phyloP scores from a whole-genome alignment of 1,140 invertebrate genomes.

The Bombus fervidus region DNA sequence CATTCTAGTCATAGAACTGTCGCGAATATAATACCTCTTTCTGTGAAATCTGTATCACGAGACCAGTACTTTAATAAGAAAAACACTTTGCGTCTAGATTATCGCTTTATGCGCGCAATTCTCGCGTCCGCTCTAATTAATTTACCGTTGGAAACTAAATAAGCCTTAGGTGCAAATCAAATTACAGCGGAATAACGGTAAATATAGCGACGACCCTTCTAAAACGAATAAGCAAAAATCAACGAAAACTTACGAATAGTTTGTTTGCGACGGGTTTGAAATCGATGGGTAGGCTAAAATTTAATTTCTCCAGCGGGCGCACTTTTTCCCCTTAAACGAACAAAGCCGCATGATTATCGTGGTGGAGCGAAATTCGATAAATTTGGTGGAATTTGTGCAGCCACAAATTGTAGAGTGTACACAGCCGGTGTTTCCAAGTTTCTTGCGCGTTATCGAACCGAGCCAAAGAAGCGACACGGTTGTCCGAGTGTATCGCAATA shows the following conservation, averaged over 20 bases:
- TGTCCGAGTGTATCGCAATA: constrained; percentile 7
- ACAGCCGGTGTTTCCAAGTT: not conserved
- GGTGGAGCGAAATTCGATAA: constrained; percentile 21
- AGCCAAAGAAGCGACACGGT: constrained; percentile 9
- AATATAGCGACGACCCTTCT: not conserved
- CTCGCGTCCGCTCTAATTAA: not conserved
- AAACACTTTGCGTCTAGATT: not conserved
- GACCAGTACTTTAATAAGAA: not conserved
- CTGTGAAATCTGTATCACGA: too few species aligned
- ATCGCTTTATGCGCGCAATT: not conserved
- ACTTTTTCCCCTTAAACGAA: too few species aligned
- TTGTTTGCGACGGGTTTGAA: not conserved
- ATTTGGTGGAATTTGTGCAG: constrained; percentile 19
- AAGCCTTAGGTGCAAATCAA: not conserved
- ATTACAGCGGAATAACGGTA: not conserved
- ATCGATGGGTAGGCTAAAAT: not conserved
- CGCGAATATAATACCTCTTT: too few species aligned
- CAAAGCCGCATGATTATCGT: constrained; percentile 24
- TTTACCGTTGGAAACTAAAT: not conserved
- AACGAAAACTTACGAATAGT: not conserved
- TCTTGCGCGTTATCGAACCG: constrained; percentile 23
- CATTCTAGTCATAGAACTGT: too few species aligned
- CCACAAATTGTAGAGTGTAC: constrained; percentile 3
- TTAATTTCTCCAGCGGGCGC: constrained; percentile 1
- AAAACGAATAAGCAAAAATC: not conserved